phyloP scores from a whole-genome alignment of 2,888 invertebrate species.

The Prenolepis imparis region DNA sequence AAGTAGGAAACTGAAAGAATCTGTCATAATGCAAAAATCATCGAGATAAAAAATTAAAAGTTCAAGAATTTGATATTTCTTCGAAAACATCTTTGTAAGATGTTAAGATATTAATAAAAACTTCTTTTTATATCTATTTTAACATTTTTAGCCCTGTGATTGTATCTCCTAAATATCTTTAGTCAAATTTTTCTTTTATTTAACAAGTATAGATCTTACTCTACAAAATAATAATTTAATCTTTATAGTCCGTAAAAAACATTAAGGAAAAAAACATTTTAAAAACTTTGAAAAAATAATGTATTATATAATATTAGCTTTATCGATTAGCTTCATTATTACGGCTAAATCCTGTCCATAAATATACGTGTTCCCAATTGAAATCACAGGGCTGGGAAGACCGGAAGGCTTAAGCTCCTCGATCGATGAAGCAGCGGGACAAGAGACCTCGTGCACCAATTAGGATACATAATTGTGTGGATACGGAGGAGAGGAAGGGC shows the following conservation, averaged over 20 bases:
- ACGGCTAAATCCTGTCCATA: slow-evolving; percentile 16
- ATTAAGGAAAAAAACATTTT: neutral
- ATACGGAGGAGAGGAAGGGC: slow-evolving; percentile 22
- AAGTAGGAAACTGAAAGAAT: neutral
- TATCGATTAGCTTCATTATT: neutral
- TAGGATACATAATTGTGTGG: slow-evolving; percentile 52
- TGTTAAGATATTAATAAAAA: no score
- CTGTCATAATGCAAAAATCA: neutral
- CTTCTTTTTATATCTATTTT: neutral
- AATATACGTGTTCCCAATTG: slow-evolving; percentile 19
- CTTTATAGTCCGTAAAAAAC: neutral
- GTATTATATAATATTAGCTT: neutral
- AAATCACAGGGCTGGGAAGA: slow-evolving; percentile 7
- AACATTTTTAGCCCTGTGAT: neutral
- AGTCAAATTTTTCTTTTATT: neutral
- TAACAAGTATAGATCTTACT: neutral
- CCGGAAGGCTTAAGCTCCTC: slow-evolving; percentile 12
- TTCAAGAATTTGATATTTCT: neutral
- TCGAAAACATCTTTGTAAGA: neutral
- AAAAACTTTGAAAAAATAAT: neutral
- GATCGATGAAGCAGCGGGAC: slow-evolving; percentile 40
- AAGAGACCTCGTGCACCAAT: slow-evolving; percentile 50
- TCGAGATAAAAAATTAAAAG: neutral
- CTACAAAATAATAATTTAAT: neutral
- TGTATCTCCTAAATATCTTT: neutral